These are phyloP conservation scores for Lobophora halterata DNA, from an alignment of 2,888 invertebrate genomes.

Conservation along the genomic window DNA sequence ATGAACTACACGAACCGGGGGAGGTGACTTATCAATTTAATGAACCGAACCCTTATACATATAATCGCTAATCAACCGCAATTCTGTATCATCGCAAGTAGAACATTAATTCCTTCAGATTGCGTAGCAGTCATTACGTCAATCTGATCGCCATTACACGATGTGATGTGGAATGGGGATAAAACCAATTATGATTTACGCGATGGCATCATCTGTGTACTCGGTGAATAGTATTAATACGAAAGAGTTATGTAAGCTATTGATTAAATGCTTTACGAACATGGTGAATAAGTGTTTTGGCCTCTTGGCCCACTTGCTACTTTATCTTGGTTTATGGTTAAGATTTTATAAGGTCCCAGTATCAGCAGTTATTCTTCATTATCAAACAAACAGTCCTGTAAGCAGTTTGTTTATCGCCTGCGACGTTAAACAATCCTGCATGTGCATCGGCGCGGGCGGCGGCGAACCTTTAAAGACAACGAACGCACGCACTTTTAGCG, in stretches of 20 bases:
- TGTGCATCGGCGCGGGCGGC: slow-evolving; percentile 26
- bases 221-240: slow-evolving; percentile 17
- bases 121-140: slow-evolving; percentile 26
- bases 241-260: slow-evolving; percentile 17
- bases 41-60: slow-evolving; percentile 40
- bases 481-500: slow-evolving; percentile 12
- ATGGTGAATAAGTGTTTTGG: not conserved
- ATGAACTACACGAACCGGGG: slow-evolving; percentile 46
- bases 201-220: slow-evolving; percentile 25
- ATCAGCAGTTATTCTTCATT: slow-evolving; percentile 19
- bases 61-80: slow-evolving; percentile 25
- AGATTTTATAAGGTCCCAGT: slow-evolving; percentile 7
- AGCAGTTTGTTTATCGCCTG: slow-evolving; percentile 22
- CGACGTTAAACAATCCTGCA: slow-evolving; percentile 23
- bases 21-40: slow-evolving; percentile 53
- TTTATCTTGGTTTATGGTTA: slow-evolving; percentile 14
- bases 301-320: slow-evolving; percentile 1
- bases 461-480: slow-evolving; percentile 26
- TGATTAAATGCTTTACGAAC: slow-evolving; percentile 4
- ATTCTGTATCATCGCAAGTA: slow-evolving; percentile 20
- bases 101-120: slow-evolving; percentile 22
- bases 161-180: slow-evolving; percentile 19
- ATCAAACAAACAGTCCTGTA: slow-evolving; percentile 23
- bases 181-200: slow-evolving; percentile 22
- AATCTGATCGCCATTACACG: slow-evolving; percentile 22